phyloP scores from a whole-genome alignment of 2,888 invertebrate species.

The Drymonia ruficornis region DNA sequence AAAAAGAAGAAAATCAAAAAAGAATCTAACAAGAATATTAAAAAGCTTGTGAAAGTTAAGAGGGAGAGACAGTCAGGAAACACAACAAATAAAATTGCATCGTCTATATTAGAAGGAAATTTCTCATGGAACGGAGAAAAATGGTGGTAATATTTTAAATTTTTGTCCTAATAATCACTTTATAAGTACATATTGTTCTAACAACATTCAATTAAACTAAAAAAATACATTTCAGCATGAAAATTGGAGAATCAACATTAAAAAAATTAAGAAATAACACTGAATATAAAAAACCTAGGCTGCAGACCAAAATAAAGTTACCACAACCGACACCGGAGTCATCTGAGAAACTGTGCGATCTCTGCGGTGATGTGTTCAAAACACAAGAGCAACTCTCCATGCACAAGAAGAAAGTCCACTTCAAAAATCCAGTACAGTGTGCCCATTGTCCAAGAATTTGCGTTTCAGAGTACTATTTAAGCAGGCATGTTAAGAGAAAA shows the following conservation, averaged over 20 bases:
- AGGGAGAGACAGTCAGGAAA: constrained; percentile 25
- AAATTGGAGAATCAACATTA: constrained; percentile 37
- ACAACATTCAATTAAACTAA: not conserved
- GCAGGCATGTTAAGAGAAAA: constrained; percentile 64
- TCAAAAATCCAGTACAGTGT: constrained; percentile 58
- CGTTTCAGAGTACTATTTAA: constrained; percentile 59
- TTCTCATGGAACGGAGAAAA: constrained; percentile 70
- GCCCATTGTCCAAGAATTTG: constrained; percentile 61
- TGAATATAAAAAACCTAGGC: constrained; percentile 29
- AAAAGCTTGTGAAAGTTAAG: constrained; percentile 23
- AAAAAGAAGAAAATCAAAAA: constrained; percentile 35
- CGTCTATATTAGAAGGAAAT: constrained; percentile 72
- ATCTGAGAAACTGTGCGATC: constrained; percentile 62
- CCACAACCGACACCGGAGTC: constrained; percentile 36
- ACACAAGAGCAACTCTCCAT: constrained; percentile 50
- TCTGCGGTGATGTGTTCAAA: constrained; percentile 67
- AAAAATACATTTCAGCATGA: constrained; percentile 49
- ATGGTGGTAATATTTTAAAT: constrained; percentile 70
- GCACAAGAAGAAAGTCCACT: constrained; percentile 64
- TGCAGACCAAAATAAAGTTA: constrained; percentile 36
- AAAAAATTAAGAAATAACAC: constrained; percentile 23
- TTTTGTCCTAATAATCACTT: constrained; percentile 12
- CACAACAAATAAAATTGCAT: constrained; percentile 61
- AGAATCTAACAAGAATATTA: constrained; percentile 28
- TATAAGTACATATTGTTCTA: not conserved